Evolutionary conservation across 92 coral and sea anemone species (phyloP).

Genomic region (Porites lobata): DNA sequence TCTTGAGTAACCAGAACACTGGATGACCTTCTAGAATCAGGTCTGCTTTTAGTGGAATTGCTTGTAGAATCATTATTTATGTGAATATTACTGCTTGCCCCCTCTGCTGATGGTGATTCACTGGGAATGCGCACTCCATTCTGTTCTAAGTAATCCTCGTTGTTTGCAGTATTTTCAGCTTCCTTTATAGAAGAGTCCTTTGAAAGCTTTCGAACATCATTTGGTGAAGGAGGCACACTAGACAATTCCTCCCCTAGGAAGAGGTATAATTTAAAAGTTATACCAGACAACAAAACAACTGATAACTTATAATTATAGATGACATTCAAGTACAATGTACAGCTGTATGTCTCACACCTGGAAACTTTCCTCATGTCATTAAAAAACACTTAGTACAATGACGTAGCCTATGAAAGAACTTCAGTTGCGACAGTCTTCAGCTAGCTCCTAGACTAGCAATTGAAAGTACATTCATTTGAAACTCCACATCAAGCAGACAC

Average conservation of each 20-base stretch:
- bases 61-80: background rate
- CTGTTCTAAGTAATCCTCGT: background rate
- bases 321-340: too few species aligned
- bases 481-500: too few species aligned
- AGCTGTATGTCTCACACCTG: too few species aligned
- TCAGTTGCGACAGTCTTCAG: too few species aligned
- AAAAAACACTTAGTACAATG: too few species aligned
- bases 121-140: background rate
- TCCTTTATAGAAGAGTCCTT: background rate
- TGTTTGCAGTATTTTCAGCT: background rate
- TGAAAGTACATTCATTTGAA: too few species aligned
- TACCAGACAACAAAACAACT: too few species aligned
- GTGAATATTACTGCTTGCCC: background rate
- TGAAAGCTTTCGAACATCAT: background rate
- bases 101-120: background rate
- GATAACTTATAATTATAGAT: too few species aligned
- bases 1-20: background rate
- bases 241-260: constrained; percentile 34
- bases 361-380: too few species aligned
- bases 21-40: background rate
- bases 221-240: background rate
- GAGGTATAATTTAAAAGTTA: constrained; percentile 20
- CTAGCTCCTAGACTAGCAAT: too few species aligned
- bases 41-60: background rate
- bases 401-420: too few species aligned